phyloP scores from a whole-genome alignment of 2,888 invertebrate species.

The Choreutis nemorana region DNA sequence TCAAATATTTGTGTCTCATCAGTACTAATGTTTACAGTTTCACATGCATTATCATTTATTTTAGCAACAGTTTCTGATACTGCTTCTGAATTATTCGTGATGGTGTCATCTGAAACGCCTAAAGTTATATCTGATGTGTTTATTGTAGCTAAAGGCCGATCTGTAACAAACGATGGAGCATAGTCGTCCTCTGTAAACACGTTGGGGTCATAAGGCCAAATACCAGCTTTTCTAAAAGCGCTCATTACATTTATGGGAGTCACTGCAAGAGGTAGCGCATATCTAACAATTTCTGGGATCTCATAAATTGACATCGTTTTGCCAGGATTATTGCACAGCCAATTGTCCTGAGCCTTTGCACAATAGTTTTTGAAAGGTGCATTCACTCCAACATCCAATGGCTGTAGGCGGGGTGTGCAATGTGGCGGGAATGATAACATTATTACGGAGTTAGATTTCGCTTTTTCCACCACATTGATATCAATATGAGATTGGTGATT shows the following conservation, averaged over 20 bases:
- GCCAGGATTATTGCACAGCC: slow-evolving; percentile 10
- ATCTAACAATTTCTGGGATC: slow-evolving; percentile 6
- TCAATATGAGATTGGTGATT: slow-evolving; percentile 9
- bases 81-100: too few species aligned
- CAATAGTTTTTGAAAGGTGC: slow-evolving; percentile 9
- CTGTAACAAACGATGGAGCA: slow-evolving; percentile 3
- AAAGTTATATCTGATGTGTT: too few species aligned
- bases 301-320: slow-evolving; percentile 12
- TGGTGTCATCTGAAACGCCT: neutral
- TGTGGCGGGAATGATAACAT: slow-evolving; percentile 9
- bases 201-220: slow-evolving; percentile 4
- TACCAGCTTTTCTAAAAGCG: slow-evolving; percentile 2
- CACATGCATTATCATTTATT: too few species aligned
- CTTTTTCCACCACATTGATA: slow-evolving; percentile 7
- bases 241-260: slow-evolving; percentile 8
- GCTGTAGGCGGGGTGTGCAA: slow-evolving; percentile 10
- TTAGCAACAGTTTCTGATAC: too few species aligned
- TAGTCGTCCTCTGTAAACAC: slow-evolving; percentile 5
- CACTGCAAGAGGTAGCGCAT: slow-evolving; percentile 8
- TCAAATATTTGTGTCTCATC: slow-evolving; percentile 5
- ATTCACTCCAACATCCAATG: slow-evolving; percentile 7
- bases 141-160: slow-evolving; percentile 2
- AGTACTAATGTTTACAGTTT: slow-evolving; percentile 4
- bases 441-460: slow-evolving; percentile 6
- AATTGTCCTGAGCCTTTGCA: slow-evolving; percentile 8